phyloP scores from a whole-genome alignment of 2,113 vertebrate species.

The human (Homo sapiens) region GRCh38 chr20:63044501-63045000 shows the following conservation, averaged over 20 bases:
- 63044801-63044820: neutral
- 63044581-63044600: conserved; percentile 80
- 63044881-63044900: fast-evolving
- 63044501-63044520: conserved; percentile 79
- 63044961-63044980: neutral
- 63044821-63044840: neutral
- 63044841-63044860: no score
- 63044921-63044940: fast-evolving
- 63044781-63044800: no score
- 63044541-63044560: conserved; percentile 81
- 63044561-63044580: conserved; percentile 83
- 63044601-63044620: conserved; percentile 81
- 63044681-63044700: fast-evolving
- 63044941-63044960: neutral
- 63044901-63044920: fast-evolving
- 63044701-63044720: fast-evolving
- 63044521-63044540: conserved; percentile 84
- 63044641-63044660: conserved; percentile 65
- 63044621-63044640: conserved; percentile 80
- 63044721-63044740: neutral
- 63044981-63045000: neutral
- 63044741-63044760: neutral
- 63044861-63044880: neutral
- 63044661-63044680: neutral
- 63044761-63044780: neutral